phyloP scores from a whole-genome alignment of 2,113 vertebrate genomes.

The Gymnorhina tibicen region DNA sequence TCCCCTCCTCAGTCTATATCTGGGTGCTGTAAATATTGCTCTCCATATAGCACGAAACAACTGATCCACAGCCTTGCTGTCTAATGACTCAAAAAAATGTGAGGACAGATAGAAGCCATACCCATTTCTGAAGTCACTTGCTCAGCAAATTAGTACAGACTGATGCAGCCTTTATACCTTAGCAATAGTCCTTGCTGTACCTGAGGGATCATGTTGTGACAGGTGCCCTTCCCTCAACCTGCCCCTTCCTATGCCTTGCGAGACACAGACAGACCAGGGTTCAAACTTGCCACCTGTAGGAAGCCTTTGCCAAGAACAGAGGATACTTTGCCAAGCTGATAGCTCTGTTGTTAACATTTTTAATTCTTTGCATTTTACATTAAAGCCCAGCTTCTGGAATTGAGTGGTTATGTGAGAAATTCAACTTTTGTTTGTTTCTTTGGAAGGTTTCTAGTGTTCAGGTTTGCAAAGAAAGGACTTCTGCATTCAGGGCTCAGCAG shows the following conservation, averaged over 20 bases:
- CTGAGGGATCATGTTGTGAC: background rate
- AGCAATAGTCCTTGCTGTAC: background rate
- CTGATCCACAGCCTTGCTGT: background rate
- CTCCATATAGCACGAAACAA: background rate
- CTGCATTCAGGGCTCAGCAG: background rate
- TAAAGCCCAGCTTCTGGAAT: background rate
- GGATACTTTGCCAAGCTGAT: background rate
- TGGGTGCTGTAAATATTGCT: background rate
- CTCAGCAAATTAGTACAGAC: background rate
- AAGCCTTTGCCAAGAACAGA: background rate
- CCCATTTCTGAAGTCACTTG: background rate
- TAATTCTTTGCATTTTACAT: background rate
- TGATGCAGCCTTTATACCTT: background rate
- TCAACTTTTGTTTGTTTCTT: background rate
- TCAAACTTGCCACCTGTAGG: background rate
- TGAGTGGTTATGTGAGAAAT: background rate
- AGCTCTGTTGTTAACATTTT: background rate
- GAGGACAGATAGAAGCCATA: background rate
- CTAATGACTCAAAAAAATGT: conserved; percentile 5
- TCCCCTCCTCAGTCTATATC: background rate
- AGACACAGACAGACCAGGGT: background rate
- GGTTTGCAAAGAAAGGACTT: background rate
- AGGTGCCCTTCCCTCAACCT: background rate
- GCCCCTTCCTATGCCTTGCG: fast-evolving
- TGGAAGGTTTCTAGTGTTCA: background rate